Base-by-base conservation (phyloP, 2,113 vertebrate genomes). In the Apeltes quadracus region DNA sequence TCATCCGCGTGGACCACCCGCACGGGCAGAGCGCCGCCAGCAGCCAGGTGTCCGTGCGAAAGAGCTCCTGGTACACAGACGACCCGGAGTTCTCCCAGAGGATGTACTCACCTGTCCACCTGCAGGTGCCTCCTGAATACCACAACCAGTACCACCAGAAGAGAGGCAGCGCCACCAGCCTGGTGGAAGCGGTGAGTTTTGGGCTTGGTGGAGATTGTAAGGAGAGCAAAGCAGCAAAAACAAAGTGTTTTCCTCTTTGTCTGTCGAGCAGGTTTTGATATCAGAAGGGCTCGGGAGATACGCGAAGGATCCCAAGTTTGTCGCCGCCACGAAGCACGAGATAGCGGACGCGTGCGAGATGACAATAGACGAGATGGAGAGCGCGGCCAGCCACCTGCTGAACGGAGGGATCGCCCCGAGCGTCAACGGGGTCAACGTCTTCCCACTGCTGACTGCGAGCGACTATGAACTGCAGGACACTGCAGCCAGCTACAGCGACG, bases 281-380 rank as follows among this genome's bases (percentile, higher is more conserved):
- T 98, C 98, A 0, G 97, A 99, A 91, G 98, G 98, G 68, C 93
- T 99, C 69, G 98, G 97, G 82, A 94, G 95, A 71, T 99, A 96
- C 0, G 97, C 98, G 25, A 97, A 95, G 94, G 98, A 99, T 88
- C 97, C 97, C 36, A 98, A 98, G 82, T 99, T 99, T 72, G 97
- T 99, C 36, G 96, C 97, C 0, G 98, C 96, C 16, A 98, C 97
- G 1, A 99, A 99, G 90, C 95, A 98, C 0, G 98, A 99, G 87
- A 98, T 99, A 18, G 98, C 98, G 0, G 98, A 99, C 23, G 98
- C 98, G 0, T 99, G 97, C 84, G 96, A 99, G 90, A 95, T 99
- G 93, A 99, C 98, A 23, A 98, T 99, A 51, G 97, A 99, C 0
- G 98, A 99, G 91, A 99, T 99, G 98, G 98, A 99, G 91, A 99